Conservation (phyloP, 2,888 invertebrate genomes). For the Embidobia sp. region DNA sequence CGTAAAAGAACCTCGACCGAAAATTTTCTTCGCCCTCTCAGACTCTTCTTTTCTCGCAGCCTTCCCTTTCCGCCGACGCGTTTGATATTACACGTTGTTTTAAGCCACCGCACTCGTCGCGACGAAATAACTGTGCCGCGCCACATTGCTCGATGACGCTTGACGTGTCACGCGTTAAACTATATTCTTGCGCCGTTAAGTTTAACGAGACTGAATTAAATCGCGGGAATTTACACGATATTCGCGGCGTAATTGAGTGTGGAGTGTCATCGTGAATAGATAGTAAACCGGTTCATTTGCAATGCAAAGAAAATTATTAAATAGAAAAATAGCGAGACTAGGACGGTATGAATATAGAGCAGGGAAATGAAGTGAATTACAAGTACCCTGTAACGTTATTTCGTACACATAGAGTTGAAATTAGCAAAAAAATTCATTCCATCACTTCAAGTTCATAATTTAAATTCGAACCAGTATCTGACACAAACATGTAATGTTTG, state of each 20-base stretch:
- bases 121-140: slow-evolving; percentile 43
- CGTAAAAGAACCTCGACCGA: slow-evolving; percentile 38
- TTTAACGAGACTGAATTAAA: slow-evolving; percentile 64
- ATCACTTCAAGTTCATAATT: no score
- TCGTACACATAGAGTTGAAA: no score
- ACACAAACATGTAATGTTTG: no score
- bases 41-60: slow-evolving; percentile 41
- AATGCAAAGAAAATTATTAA: no score
- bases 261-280: slow-evolving; percentile 36
- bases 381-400: no score
- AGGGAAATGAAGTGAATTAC: no score
- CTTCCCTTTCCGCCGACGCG: slow-evolving; percentile 20
- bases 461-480: no score
- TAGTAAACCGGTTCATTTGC: no score
- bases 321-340: no score
- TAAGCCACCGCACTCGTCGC: slow-evolving; percentile 36
- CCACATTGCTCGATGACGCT: slow-evolving; percentile 19
- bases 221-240: slow-evolving; percentile 54
- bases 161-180: slow-evolving; percentile 41
- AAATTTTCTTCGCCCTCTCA: slow-evolving; percentile 25
- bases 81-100: slow-evolving; percentile 53
- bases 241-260: slow-evolving; percentile 59
- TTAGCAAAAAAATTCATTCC: no score
- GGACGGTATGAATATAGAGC: no score
- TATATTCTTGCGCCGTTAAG: slow-evolving; percentile 59